These are phyloP conservation scores for Lepus townsendii DNA, from an alignment of 2,797 vertebrate species.

Conservation along the genomic window DNA sequence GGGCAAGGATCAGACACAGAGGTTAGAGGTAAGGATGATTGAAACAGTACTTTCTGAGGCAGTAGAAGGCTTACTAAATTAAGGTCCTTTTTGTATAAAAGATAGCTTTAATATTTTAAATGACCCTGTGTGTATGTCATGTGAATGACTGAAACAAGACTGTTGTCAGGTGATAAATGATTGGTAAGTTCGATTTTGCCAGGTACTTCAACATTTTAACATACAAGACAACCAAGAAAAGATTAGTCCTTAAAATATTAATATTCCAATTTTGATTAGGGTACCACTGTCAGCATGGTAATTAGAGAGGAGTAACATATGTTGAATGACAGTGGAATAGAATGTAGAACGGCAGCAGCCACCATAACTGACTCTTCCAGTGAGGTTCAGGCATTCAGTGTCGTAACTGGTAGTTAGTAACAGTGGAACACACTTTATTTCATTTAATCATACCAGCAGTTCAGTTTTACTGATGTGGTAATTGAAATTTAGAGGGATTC, in stretches of 20 bases:
- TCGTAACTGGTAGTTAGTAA: neutral
- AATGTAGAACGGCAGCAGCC: neutral
- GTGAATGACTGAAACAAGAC: neutral
- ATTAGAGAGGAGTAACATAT: neutral
- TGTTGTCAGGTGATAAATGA: neutral
- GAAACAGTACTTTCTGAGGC: conserved; percentile 24
- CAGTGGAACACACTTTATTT: neutral
- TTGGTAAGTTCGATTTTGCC: conserved; percentile 3
- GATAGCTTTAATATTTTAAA: conserved; percentile 48
- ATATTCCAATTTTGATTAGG: conserved; percentile 18
- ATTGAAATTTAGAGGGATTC: neutral
- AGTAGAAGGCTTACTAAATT: conserved; percentile 21
- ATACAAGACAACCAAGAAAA: neutral
- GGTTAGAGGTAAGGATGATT: conserved; percentile 94
- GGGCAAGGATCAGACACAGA: conserved; percentile 98
- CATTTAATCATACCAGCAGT: neutral
- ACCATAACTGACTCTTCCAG: neutral
- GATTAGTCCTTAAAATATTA: conserved; percentile 1
- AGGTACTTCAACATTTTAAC: conserved; percentile 9
- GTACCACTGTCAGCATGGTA: neutral
- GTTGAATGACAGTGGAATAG: too few relatives aligned
- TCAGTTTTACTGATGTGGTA: neutral
- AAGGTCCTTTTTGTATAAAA: conserved; percentile 23
- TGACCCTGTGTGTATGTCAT: neutral
- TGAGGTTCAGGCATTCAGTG: neutral